Conservation (phyloP, 2,888 invertebrate species). For the Caenorhabditis virilis region DNA sequence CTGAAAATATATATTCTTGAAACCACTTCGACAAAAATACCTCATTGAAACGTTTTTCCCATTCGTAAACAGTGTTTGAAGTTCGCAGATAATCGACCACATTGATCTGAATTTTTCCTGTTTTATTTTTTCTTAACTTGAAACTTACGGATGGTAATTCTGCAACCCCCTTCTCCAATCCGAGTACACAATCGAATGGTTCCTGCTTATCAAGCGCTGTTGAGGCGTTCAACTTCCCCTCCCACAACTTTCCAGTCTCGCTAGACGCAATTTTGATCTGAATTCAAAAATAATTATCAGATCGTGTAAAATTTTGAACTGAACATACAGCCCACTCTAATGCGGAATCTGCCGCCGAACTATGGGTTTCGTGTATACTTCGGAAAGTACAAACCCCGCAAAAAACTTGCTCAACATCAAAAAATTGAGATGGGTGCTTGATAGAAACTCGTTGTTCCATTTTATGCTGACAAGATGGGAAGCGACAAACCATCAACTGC, state of each 20-base stretch:
- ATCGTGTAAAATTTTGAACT: background rate
- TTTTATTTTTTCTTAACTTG: too few species aligned
- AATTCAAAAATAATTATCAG: background rate
- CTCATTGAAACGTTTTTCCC: too few species aligned
- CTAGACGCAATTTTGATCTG: background rate
- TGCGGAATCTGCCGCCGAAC: background rate
- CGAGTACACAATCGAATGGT: too few species aligned
- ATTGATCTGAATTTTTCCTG: too few species aligned
- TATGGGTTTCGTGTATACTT: background rate
- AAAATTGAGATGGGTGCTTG: background rate
- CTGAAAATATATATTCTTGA: too few species aligned
- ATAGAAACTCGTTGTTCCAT: background rate
- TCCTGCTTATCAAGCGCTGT: too few species aligned
- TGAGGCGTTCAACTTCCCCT: too few species aligned
- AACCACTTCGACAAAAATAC: too few species aligned
- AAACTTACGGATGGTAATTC: too few species aligned
- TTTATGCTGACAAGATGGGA: background rate
- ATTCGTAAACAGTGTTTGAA: too few species aligned
- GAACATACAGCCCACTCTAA: background rate
- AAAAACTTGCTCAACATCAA: background rate
- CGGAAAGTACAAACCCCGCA: background rate
- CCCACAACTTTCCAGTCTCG: background rate
- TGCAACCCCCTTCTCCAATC: too few species aligned
- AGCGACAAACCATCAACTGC: background rate
- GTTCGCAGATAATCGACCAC: too few species aligned